Evolutionary conservation across 1,140 invertebrate species (phyloP), one percentile per base, ranked within the genome.

Genomic region (Sweltsa coloradensis): DNA sequence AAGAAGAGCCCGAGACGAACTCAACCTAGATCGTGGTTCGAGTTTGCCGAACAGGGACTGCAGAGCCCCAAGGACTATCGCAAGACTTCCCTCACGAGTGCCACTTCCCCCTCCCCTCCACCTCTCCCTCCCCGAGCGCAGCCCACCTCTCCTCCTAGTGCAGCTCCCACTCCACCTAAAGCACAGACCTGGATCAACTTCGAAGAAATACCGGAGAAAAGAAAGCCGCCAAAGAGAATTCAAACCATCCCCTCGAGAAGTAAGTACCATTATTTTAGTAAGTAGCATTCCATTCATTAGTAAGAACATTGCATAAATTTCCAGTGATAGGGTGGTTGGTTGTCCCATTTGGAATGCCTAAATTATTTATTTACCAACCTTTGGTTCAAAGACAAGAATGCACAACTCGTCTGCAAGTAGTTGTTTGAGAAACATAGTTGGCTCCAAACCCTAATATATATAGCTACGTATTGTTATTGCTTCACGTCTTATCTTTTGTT

Each of bases 141-240:
- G 22, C 25, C 41, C 3, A 49, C 47, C 6, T 41, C 47, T 14
- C 47, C 39, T 18, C 22, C 31, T 18, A 51, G 7, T 41, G 41
- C n/a, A 23, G 19, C 41, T 4, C 43, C 49, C 5, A 47, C 42
- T 34, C 45, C 50, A n/a, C n/a, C n/a, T n/a, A n/a, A n/a, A n/a
- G n/a, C n/a, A n/a, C n/a, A n/a, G n/a, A n/a, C n/a, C n/a, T 90
- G 86, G 86, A 83, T 90, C 23, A 85, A 87, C 58, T 88, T 89
- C 58, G 83, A 87, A 60, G 85, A 89, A 55, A 79, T 88, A 42
- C 85, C 85, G 0, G 85, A 89, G 60, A 74, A 76, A 51, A 68
- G 81, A 16, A 85, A 85, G 60, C 71, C 78, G 39, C 81, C 85
- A 9, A 85, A 84, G 63, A 69, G 82, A 45, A 87, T 88, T 51